phyloP scores from a whole-genome alignment of 2,797 vertebrate genomes.

The Enteromius fasciolatus region DNA sequence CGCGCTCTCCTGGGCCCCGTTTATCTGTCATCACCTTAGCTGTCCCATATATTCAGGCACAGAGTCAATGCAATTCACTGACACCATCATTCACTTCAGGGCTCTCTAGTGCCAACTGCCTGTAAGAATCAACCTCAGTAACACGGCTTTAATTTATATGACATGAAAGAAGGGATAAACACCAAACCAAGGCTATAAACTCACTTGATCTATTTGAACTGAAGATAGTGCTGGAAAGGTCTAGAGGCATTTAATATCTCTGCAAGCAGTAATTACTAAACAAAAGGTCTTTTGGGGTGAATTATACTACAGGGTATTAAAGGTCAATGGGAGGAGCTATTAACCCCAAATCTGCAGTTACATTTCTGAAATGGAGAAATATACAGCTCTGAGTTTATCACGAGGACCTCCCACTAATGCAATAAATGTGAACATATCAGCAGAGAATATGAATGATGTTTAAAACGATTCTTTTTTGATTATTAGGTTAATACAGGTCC shows the following conservation, averaged over 20 bases:
- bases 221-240: constrained; percentile 24
- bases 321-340: constrained; percentile 11
- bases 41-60: constrained; percentile 74
- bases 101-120: constrained; percentile 57
- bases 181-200: constrained; percentile 44
- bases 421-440: neutral
- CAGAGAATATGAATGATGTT: neutral
- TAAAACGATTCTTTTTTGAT: neutral
- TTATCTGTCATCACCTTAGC: constrained; percentile 77
- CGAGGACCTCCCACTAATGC: neutral
- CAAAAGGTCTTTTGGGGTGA: constrained; percentile 4
- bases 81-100: constrained; percentile 71
- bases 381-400: neutral
- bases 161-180: constrained; percentile 49
- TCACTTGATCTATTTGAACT: constrained; percentile 39
- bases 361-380: neutral
- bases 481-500: neutral
- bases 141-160: constrained; percentile 57
- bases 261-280: constrained; percentile 34
- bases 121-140: constrained; percentile 62
- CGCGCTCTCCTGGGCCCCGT: constrained; percentile 63
- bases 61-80: constrained; percentile 69
- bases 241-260: constrained; percentile 36
- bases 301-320: constrained; percentile 29
- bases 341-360: constrained; percentile 11